Evolutionary conservation across 23 tunicate genomes (phyloP).

Genomic region (Ciona savignyi): DNA sequence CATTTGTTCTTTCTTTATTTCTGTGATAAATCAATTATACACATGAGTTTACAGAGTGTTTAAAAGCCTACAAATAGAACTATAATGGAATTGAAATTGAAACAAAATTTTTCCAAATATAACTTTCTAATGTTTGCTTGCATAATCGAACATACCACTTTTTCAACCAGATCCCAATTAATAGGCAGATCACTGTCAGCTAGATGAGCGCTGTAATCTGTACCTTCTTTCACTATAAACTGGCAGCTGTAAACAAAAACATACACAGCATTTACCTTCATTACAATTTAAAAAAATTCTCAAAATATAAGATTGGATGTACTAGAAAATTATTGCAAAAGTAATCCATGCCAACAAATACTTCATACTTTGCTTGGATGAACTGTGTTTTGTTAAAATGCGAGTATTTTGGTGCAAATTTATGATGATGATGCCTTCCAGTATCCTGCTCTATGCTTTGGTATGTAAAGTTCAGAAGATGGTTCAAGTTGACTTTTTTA

Average conservation of each 20-base stretch:
- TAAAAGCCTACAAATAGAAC: no score
- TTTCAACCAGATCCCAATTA: slow-evolving; percentile 62
- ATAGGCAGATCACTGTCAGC: slow-evolving; percentile 45
- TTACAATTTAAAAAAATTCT: background rate
- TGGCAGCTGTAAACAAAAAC: slow-evolving; percentile 56
- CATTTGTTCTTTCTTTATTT: no score
- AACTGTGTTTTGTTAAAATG: slow-evolving; percentile 58
- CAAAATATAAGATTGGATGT: background rate
- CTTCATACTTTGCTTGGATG: slow-evolving; percentile 71
- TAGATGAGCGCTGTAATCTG: slow-evolving; percentile 28
- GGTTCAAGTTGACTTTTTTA: slow-evolving; percentile 57
- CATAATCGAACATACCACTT: slow-evolving; percentile 36
- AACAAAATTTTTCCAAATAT: no score
- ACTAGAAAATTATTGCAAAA: no score
- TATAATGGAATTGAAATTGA: no score
- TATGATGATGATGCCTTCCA: background rate
- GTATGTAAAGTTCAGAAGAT: slow-evolving; percentile 67
- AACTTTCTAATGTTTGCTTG: no score
- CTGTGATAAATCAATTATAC: no score
- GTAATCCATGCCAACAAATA: background rate
- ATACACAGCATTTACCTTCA: no score
- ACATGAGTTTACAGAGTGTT: no score
- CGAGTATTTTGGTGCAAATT: background rate
- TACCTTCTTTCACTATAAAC: slow-evolving; percentile 42
- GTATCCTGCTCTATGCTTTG: slow-evolving; percentile 23